Conservation (phyloP, 1,140 invertebrate species). For the Camponotus pennsylvanicus region DNA sequence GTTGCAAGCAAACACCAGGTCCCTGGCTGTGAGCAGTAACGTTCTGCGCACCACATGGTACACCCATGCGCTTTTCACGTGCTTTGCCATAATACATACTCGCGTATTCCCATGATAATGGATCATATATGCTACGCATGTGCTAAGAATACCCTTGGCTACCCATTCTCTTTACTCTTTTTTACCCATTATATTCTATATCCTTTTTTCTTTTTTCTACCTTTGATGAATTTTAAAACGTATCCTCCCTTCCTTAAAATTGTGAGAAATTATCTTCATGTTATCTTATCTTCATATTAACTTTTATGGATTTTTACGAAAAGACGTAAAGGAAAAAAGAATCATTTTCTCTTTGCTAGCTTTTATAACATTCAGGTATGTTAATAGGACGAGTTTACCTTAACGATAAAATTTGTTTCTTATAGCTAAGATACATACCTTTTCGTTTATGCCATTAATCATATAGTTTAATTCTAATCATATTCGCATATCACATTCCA, state of each 20-base stretch:
- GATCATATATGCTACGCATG: constrained; percentile 68
- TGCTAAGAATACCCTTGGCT: constrained; percentile 77
- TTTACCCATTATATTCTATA: not conserved
- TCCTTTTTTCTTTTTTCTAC: not conserved
- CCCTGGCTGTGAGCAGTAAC: constrained; percentile 48
- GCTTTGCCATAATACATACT: constrained; percentile 12
- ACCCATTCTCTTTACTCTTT: constrained; percentile 37
- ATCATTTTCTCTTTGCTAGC: no score
- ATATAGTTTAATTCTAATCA: not conserved
- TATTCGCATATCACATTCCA: not conserved
- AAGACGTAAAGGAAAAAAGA: no score
- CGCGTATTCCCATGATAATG: constrained; percentile 76
- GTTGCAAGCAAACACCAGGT: constrained; percentile 68
- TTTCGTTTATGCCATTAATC: not conserved
- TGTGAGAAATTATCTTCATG: no score
- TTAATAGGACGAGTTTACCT: not conserved
- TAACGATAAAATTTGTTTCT: not conserved
- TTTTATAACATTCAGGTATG: not conserved
- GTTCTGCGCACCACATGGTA: constrained; percentile 64
- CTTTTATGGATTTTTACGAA: no score
- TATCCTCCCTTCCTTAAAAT: not conserved
- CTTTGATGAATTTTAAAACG: not conserved
- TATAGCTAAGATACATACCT: not conserved
- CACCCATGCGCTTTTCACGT: constrained; percentile 57
- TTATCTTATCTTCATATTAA: no score